phyloP scores from a whole-genome alignment of 2,888 invertebrate genomes.

The Dolichopus griseipennis region DNA sequence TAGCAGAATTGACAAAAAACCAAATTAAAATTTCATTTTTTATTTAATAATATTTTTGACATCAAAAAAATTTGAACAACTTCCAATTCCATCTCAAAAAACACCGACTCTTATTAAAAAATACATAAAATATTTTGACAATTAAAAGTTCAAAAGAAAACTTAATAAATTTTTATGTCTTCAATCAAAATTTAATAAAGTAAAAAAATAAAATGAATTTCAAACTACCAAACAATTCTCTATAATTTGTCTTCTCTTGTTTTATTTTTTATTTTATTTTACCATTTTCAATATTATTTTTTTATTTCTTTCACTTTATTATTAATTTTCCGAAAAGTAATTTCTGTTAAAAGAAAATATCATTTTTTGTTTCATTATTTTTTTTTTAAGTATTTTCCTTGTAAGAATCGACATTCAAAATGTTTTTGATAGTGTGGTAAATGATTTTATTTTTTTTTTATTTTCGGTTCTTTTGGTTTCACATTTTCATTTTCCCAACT shows the following conservation, averaged over 20 bases:
- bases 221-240: not conserved
- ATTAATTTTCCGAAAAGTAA: not conserved
- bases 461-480: not conserved
- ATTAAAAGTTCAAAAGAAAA: not conserved
- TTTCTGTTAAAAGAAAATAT: not conserved
- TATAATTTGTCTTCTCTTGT: not conserved
- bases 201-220: too few relatives aligned
- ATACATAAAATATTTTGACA: not conserved
- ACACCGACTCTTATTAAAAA: too few relatives aligned
- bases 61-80: too few relatives aligned
- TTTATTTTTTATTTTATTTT: too few relatives aligned
- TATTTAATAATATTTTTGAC: too few relatives aligned
- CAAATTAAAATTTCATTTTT: too few relatives aligned
- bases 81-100: too few relatives aligned
- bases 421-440: not conserved
- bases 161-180: not conserved
- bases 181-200: not conserved
- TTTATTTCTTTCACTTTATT: constrained; percentile 4
- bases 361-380: not conserved
- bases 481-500: constrained; percentile 6
- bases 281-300: not conserved
- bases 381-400: not conserved
- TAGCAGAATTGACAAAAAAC: too few relatives aligned
- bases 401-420: not conserved
- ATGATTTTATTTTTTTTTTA: too few relatives aligned